Base-by-base conservation (phyloP, 2,113 vertebrate genomes). In the Bufo gargarizans region DNA sequence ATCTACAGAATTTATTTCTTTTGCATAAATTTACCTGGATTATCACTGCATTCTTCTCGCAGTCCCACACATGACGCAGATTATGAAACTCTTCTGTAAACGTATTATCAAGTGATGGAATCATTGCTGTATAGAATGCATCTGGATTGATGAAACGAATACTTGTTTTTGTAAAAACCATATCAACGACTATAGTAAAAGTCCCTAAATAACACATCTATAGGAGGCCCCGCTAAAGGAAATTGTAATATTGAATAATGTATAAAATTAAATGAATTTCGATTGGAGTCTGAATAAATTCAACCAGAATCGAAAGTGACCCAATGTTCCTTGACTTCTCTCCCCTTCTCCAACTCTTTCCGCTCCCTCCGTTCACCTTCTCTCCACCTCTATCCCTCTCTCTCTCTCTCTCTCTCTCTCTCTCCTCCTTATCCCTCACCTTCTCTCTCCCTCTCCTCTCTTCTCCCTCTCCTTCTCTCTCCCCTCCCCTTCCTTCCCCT, bases 21-120 rank as follows among this genome's bases (percentile, higher is more conserved):
- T 78, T 78, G 77, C 77, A 78, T 78, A 56, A 53, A 78, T 50
- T 5, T 78, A 78, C 77, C 77, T 78, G 77, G 49, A 53, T 78
- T 78, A 78, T 77, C 17, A 8, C 1, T 17, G 47, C 49, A 78
- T 59, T 56, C 61, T 83, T 69, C 12, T 16, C 47, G 43, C 53
- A 56, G 14, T 61, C 56, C 58, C 81, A 83, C 61, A 67, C 45
- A 69, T 47, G 45, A 69, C 33, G 81, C 61, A 5, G 16, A 20
- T 83, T 83, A 55, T 53, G 79, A 61, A 47, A 82, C 19, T 49
- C 9, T 47, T 59, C 16, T 49, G 16, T 82, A 47, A 61, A 20
- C 65, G 45, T 63, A 49, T 59, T 55, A n/a, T 6, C 53, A 77
- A 49, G 55, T 77, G 33, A 55, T 78, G 77, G 50, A 19, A 55